Base-by-base conservation (phyloP, 1,140 invertebrate genomes). In the Polypedilum vanderplanki region DNA sequence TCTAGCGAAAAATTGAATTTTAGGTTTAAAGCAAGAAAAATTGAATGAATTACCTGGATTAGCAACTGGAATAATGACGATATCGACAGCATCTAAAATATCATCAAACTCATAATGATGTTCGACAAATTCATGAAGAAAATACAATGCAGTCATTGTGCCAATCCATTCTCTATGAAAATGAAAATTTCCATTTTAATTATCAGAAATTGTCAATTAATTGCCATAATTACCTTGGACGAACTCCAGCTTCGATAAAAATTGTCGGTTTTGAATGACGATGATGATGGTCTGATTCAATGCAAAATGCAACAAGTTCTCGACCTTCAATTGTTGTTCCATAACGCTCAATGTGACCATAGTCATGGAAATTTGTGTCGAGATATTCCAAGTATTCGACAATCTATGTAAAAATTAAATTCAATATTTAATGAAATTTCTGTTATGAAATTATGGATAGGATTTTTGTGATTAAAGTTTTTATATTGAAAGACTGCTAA, bases 101-200 rank as follows among this genome's bases (percentile, higher is more conserved):
- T n/a, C 65, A 22, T 20, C 65, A 70, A 70, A 70, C 8, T 70
- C 65, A 70, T 70, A 70, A 20, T 18, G 74, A 74, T 83, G 77
- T 74, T 83, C 79, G 0, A 85, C 79, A 40, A 86, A 75, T 74
- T 84, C 81, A 64, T 83, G 77, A 15, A 87, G 83, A 7, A 86
- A 83, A 76, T 84, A 88, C 0, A 85, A 78, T 3, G 83, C 83
- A 0, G 83, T 80, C 0, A 86, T 83, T 1, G 84, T 83, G 8
- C 85, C 79, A n/a, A 88, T 86, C 87, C 88, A 89, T 81, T 90
- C 88, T 40, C 88, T 57, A 12, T n/a, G 4, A 15, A 46, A n/a
- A 57, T 12, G 8, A 15, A 46, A 4, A 15, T 46, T 46, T 46
- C 15, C 1, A 46, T 12, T 46, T 46, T 46, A 46, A 46, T 15